These are phyloP conservation scores for Condylostylus longicornis DNA, from an alignment of 1,140 invertebrate genomes.

Conservation along the genomic window DNA sequence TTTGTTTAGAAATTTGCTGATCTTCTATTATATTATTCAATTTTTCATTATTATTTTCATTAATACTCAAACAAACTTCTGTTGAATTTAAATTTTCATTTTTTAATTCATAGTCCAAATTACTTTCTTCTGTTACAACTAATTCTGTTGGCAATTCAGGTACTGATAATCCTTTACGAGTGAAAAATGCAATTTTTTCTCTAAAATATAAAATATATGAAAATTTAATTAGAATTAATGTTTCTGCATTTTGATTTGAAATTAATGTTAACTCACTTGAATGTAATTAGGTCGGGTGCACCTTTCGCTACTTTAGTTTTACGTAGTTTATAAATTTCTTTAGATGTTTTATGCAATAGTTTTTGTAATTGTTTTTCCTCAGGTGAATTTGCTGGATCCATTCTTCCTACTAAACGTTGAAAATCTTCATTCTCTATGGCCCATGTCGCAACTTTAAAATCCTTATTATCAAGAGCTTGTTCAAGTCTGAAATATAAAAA, in stretches of 20 bases:
- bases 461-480: slow-evolving; percentile 58
- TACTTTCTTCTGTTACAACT: slow-evolving; percentile 21
- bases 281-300: slow-evolving; percentile 79
- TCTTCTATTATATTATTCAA: slow-evolving; percentile 25
- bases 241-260: too few species aligned
- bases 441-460: slow-evolving; percentile 65
- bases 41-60: slow-evolving; percentile 21
- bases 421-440: slow-evolving; percentile 74
- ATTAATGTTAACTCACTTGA: slow-evolving; percentile 61
- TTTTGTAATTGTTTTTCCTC: slow-evolving; percentile 67
- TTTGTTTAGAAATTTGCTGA: slow-evolving; percentile 27
- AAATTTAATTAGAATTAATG: background rate
- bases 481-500: slow-evolving; percentile 37
- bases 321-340: slow-evolving; percentile 78
- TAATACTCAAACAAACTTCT: too few species aligned
- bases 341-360: slow-evolving; percentile 68
- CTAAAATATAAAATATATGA: slow-evolving; percentile 33
- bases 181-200: slow-evolving; percentile 93
- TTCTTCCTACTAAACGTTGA: slow-evolving; percentile 53
- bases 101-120: slow-evolving; percentile 23
- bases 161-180: slow-evolving; percentile 57
- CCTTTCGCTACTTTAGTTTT: slow-evolving; percentile 76
- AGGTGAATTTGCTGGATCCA: slow-evolving; percentile 44
- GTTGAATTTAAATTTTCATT: slow-evolving; percentile 12
- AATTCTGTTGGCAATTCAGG: slow-evolving; percentile 56